A percentile compares a stretch with the other conserved stretches of the same genome.
Conservation (phyloP, 2,113 vertebrate species). For the Clupea harengus region DNA sequence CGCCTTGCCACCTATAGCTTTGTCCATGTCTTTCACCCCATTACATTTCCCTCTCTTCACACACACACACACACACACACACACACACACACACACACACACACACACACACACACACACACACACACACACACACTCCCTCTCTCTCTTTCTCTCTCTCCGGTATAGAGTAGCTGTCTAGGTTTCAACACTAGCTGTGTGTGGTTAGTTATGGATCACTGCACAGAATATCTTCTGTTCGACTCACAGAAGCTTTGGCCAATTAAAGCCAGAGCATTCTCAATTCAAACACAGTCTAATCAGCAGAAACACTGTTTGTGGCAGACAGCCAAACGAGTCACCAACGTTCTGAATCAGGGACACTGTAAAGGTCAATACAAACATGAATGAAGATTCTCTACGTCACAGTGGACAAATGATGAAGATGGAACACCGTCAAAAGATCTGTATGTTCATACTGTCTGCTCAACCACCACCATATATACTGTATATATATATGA, state of each 20-base stretch:
- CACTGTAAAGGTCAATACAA: not conserved
- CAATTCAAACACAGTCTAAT: constrained; percentile 30
- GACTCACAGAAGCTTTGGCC: constrained; percentile 28
- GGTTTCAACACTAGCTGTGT: constrained; percentile 10
- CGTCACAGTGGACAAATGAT: not conserved
- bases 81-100: too few relatives aligned
- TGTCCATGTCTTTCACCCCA: too few relatives aligned
- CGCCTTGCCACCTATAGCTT: too few relatives aligned
- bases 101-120: too few relatives aligned
- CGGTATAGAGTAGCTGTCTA: not conserved
- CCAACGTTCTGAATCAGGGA: not conserved
- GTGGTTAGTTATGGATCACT: constrained; percentile 29
- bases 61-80: not conserved
- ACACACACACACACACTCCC: not conserved
- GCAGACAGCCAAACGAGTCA: not conserved
- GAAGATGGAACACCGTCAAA: not conserved
- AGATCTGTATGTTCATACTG: too few relatives aligned
- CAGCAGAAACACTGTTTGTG: constrained; percentile 14
- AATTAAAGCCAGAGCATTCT: constrained; percentile 18
- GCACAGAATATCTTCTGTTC: constrained; percentile 20
- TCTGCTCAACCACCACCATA: not conserved
- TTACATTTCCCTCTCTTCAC: not conserved
- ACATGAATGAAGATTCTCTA: not conserved
- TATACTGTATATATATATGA: not conserved
- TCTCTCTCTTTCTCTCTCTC: not conserved